These are phyloP conservation scores for Leptinotarsa lineolata DNA, from an alignment of 1,140 invertebrate genomes.

Conservation along the genomic window DNA sequence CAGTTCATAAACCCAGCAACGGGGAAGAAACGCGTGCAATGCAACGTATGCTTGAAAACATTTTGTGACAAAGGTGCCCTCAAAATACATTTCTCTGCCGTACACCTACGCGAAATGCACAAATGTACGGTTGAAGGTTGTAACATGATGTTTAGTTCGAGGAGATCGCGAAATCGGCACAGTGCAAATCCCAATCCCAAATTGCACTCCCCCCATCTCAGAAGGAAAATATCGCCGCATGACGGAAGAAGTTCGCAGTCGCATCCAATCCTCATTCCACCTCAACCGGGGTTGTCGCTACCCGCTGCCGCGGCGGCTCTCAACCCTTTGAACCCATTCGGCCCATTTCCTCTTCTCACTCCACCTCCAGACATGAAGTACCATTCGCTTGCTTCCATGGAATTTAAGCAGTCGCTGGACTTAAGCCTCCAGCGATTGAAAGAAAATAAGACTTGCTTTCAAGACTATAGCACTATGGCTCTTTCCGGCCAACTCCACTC, in stretches of 20 bases:
- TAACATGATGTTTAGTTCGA: conserved; percentile 99
- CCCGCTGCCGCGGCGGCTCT: conserved; percentile 63
- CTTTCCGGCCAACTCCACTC: conserved; percentile 51
- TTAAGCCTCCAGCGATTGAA: conserved; percentile 63
- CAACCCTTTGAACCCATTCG: conserved; percentile 72
- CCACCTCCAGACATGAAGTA: conserved; percentile 73
- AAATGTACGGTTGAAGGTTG: conserved; percentile 98
- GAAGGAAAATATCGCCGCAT: conserved; percentile 90
- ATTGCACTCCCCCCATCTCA: conserved; percentile 90
- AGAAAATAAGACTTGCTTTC: conserved; percentile 61
- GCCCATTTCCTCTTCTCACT: conserved; percentile 75
- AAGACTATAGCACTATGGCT: conserved; percentile 53
- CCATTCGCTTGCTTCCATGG: conserved; percentile 64
- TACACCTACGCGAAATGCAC: conserved; percentile 98
- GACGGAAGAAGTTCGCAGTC: conserved; percentile 87
- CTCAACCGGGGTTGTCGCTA: conserved; percentile 67
- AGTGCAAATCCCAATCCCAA: conserved; percentile 99
- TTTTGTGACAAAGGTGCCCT: conserved; percentile 99
- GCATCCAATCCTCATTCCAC: conserved; percentile 77
- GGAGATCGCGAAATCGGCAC: conserved; percentile 93
- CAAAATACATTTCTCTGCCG: conserved; percentile 99
- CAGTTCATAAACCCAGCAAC: conserved; percentile 90
- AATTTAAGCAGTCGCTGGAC: conserved; percentile 68
- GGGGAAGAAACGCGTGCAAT: conserved; percentile 96
- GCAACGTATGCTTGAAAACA: conserved; percentile 97